These are phyloP conservation scores for Pavo muticus DNA, from an alignment of 2,113 vertebrate species.

Conservation along the genomic window DNA sequence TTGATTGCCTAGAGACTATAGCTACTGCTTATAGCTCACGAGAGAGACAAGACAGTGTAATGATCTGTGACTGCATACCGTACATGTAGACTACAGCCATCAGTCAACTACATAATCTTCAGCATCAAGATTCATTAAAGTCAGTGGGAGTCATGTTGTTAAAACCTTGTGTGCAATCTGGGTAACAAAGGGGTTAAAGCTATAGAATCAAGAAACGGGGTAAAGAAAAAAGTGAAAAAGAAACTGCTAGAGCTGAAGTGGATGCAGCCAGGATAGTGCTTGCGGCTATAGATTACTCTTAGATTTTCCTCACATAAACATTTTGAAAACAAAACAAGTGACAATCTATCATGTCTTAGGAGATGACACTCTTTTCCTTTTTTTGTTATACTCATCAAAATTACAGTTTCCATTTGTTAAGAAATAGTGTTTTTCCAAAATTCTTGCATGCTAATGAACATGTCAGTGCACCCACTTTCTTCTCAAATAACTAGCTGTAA, in stretches of 20 bases:
- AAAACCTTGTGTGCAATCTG: neutral
- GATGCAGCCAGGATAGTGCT: neutral
- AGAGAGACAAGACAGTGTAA: constrained; percentile 60
- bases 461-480: neutral
- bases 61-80: constrained; percentile 60
- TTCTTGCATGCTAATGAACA: neutral
- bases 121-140: constrained; percentile 55
- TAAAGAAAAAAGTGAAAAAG: neutral
- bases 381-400: constrained; percentile 37
- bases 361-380: neutral
- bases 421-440: constrained; percentile 7
- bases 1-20: constrained; percentile 59
- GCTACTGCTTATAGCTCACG: neutral
- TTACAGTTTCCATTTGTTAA: constrained; percentile 39
- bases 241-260: neutral
- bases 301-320: constrained; percentile 26
- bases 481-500: constrained; percentile 55
- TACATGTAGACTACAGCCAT: constrained; percentile 36
- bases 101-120: constrained; percentile 57
- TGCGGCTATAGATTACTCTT: constrained; percentile 42
- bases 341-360: constrained; percentile 34
- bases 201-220: constrained; percentile 10
- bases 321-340: constrained; percentile 54
- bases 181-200: constrained; percentile 34
- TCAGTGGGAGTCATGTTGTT: constrained; percentile 17